Percentiles rank a stretch among this genome's conserved stretches.
These are phyloP conservation scores for Taenioides sp. DNA, from an alignment of 2,797 vertebrate genomes.

Conservation along the genomic window DNA sequence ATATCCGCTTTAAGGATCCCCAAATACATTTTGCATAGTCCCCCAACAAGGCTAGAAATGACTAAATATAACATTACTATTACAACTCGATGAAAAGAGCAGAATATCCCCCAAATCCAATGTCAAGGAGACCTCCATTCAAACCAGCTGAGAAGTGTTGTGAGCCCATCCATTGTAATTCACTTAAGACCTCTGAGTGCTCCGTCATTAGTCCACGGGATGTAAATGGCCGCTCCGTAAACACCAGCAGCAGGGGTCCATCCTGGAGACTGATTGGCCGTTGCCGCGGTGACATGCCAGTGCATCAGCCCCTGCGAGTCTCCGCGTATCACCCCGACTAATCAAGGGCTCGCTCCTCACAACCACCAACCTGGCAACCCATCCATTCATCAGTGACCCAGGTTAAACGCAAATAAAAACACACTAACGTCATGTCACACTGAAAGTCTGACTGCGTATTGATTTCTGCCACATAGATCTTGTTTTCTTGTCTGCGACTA, in stretches of 20 bases:
- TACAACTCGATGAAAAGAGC: neutral
- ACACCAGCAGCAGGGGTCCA: slow-evolving; percentile 83
- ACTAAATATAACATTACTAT: neutral
- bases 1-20: no score
- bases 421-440: slow-evolving; percentile 98
- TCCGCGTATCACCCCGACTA: slow-evolving; percentile 89
- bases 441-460: slow-evolving; percentile 93
- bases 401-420: slow-evolving; percentile 95
- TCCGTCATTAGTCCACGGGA: slow-evolving; percentile 72
- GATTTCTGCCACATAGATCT: slow-evolving; percentile 98
- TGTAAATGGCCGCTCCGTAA: slow-evolving; percentile 85
- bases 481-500: slow-evolving; percentile 92
- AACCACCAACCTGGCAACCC: slow-evolving; percentile 80
- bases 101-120: neutral
- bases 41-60: neutral
- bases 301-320: slow-evolving; percentile 89
- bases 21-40: no score
- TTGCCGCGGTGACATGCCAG: slow-evolving; percentile 86
- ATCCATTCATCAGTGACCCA: slow-evolving; percentile 89
- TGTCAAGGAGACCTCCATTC: neutral
- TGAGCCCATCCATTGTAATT: slow-evolving; percentile 67
- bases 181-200: slow-evolving; percentile 62
- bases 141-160: slow-evolving; percentile 33
- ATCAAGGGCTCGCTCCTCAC: slow-evolving; percentile 92
- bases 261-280: slow-evolving; percentile 91